Evolutionary conservation across 2,113 vertebrate genomes (phyloP).

Genomic region (Nibea coibor): DNA sequence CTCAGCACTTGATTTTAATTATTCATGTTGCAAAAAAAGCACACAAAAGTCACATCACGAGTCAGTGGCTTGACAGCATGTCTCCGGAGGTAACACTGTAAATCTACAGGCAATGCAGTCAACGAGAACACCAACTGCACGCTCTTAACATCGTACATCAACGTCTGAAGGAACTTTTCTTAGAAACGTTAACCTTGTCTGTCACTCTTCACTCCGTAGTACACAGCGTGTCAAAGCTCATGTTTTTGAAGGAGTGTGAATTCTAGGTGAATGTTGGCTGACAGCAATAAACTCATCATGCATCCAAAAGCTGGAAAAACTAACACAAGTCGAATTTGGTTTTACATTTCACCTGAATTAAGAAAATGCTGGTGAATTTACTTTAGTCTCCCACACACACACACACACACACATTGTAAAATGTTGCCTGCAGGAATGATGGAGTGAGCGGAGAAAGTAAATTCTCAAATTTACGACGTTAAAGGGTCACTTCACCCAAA

Average conservation of each 20-base stretch:
- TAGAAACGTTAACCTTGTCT: neutral
- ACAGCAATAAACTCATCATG: neutral
- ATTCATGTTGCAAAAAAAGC: neutral
- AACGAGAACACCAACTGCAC: neutral
- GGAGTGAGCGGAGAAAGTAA: neutral
- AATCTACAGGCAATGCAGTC: neutral
- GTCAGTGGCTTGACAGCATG: conserved; percentile 15
- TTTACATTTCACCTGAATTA: neutral
- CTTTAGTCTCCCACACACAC: no score
- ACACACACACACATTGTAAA: neutral
- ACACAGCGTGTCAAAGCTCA: neutral
- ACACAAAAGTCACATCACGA: conserved; percentile 18
- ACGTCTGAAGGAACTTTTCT: neutral
- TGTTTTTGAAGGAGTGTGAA: neutral
- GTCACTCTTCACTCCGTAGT: neutral
- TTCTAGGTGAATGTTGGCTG: neutral
- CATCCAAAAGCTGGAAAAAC: neutral
- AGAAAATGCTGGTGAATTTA: neutral
- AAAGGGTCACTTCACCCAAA: neutral
- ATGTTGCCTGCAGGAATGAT: neutral
- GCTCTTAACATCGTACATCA: neutral
- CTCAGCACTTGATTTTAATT: conserved; percentile 22
- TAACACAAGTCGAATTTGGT: neutral
- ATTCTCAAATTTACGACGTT: neutral
- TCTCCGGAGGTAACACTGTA: conserved; percentile 25